Conservation (phyloP, 2,797 vertebrate genomes). For the Leuciscus waleckii region DNA sequence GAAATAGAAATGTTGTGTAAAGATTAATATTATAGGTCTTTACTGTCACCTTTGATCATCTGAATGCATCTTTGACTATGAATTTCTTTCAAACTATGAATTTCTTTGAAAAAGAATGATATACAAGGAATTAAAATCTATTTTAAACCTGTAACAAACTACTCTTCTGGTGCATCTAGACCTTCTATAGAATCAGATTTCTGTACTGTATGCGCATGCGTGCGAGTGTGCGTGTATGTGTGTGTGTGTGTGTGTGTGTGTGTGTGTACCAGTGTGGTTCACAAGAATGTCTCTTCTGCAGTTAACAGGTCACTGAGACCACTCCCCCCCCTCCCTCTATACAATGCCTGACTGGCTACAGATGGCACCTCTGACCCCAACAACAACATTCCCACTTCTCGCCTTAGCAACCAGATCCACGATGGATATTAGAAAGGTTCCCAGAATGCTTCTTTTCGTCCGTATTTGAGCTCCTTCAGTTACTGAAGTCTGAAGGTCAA, state of each 20-base stretch:
- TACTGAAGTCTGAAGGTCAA: conserved; percentile 53
- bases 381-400: conserved; percentile 61
- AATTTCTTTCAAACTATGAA: neutral
- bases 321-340: conserved; percentile 19
- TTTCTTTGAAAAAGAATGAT: neutral
- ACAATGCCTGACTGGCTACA: conserved; percentile 62
- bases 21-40: neutral
- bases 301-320: conserved; percentile 49
- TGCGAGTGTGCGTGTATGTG: neutral
- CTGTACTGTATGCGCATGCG: neutral
- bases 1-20: neutral
- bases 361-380: conserved; percentile 66
- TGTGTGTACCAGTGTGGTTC: neutral
- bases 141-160: neutral
- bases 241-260: conserved; percentile 16
- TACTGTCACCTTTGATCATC: neutral
- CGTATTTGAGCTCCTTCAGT: conserved; percentile 52
- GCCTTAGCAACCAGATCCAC: conserved; percentile 54
- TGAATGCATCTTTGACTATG: neutral
- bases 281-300: conserved; percentile 32
- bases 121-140: too few relatives aligned
- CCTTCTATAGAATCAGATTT: neutral
- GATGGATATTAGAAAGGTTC: conserved; percentile 56
- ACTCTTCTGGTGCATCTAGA: neutral
- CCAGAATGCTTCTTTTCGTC: conserved; percentile 49